Base-by-base conservation (phyloP, 2,888 invertebrate genomes). In the Xanthia togata region DNA sequence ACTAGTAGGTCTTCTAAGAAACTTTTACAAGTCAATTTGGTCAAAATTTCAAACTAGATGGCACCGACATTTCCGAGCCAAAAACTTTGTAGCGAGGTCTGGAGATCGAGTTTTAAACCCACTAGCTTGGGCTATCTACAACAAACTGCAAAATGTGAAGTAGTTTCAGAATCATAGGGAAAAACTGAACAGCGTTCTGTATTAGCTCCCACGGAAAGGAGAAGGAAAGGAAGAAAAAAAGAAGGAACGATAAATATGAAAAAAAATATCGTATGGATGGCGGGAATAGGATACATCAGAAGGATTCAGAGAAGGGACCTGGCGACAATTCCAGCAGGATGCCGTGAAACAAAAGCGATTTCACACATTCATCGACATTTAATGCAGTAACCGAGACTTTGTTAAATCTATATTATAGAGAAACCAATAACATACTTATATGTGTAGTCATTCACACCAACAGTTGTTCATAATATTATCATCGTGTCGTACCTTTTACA, bases 301-400 rank as follows among this genome's bases (percentile, higher is more conserved):
- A 68, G 62, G 63, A 53, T 63, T 23, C n/a, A 60, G 67, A 68
- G 12, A n/a, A 63, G 17, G 55, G 65, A 12, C 26, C 17, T 31
- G 55, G 60, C 14, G 26, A 67, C 35, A 64, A 17, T 17, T n/a
- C 53, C 57, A 73, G 17, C 14, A 60, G 68, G 57, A 47, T 60
- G 12, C 8, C 69, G 53, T 71, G 81, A 84, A 82, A 76, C 85
- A 82, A 82, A 82, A 81, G 57, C 81, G 57, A 67, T 76, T 67
- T 82, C 72, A 84, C 82, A 84, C 82, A 82, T 44, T 84, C 70
- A 81, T 76, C n/a, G 81, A 76, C 70, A 84, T 82, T 82, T 84
- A 82, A 84, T 85, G 70, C 70, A 84, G 62, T 69, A 74, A 70
- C 71, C 35, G 69, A 71, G 69, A 47, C 47, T 63, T 79, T 31